Base-by-base conservation (phyloP, 2,888 invertebrate genomes). In the Halocaridina rubra region DNA sequence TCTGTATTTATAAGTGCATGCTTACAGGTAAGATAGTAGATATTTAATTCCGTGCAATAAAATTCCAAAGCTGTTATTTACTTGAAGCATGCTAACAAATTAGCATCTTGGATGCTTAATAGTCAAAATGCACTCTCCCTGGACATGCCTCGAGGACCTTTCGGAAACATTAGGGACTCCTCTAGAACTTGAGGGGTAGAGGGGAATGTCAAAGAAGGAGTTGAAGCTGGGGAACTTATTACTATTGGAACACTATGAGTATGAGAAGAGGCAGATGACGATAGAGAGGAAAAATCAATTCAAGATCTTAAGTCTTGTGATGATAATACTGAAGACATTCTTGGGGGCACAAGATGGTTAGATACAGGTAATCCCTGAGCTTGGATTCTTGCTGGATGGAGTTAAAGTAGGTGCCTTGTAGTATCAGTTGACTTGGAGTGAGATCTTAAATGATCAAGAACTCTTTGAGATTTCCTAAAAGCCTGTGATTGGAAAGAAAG, bases 61-160 rank as follows among this genome's bases (percentile, higher is more conserved):
- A n/a, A n/a, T n/a, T n/a, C n/a, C n/a, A n/a, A n/a, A n/a, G n/a
- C n/a, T n/a, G n/a, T n/a, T n/a, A n/a, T n/a, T n/a, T n/a, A n/a
- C n/a, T n/a, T n/a, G n/a, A n/a, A n/a, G n/a, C n/a, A n/a, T n/a
- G n/a, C n/a, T n/a, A n/a, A n/a, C n/a, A n/a, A n/a, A n/a, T n/a
- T n/a, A n/a, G n/a, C n/a, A n/a, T n/a, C n/a, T n/a, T n/a, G n/a
- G n/a, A n/a, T n/a, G n/a, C n/a, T n/a, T n/a, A n/a, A n/a, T 19
- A 53, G 53, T 19, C 19, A 19, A 3, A 53, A 53, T 53, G 53
- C 3, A 69, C 61, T 13, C 33, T 29, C 67, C 27, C 39, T 59
- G 32, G 72, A 80, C 80, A 61, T 80, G 72, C 80, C 80, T 80
- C 80, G 46, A 22, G 30, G 69, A 29, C 39, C 29, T 79, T 53